Evolutionary conservation across 2,888 invertebrate species (phyloP), one percentile per base, ranked within the genome.

Genomic region (Patella pellucida): DNA sequence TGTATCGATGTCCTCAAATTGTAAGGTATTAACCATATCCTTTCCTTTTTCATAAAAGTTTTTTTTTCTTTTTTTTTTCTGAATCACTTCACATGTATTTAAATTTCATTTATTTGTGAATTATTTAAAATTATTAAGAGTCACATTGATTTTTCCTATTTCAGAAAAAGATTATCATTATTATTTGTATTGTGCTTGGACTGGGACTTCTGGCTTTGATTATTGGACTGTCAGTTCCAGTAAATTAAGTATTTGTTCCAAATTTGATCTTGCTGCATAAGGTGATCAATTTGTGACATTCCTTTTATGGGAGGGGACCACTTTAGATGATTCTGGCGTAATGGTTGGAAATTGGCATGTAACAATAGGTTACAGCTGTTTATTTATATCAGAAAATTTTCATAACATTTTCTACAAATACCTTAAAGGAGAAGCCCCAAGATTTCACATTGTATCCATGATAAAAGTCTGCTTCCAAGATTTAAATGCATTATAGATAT

Each of bases 131-230:
- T 16, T 54, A 27, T 16, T 54, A 15, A 52, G 23, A 51, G 41
- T 41, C 9, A 1, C 41, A 41, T 3, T 75, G 68, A 72, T 54
- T 72, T 77, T 50, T 23, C 31, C 51, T 51, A 68, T 78, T 76
- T 62, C 81, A 81, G 81, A 81, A 81, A 75, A 79, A 79, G 71
- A 81, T 78, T 11, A 75, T 76, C 73, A 79, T 79, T 67, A 78
- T 81, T 52, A 79, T 78, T 68, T 78, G 79, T 74, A 15, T 81
- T 19, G 31, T 72, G 7, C 16, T 72, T 50, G 50, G 41, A 12
- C n/a, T 72, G 16, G n/a, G 62, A 62, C 12, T 62, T 5, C 19
- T 62, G 11, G 62, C 62, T 12, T 23, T 62, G 62, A 62, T 62
- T 19, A 62, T 62, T 62, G 62, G 62, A 11, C 62, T 62, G 11